Percentiles rank a stretch among this genome's conserved stretches.
Evolutionary conservation across 2,797 vertebrate genomes (phyloP).

Genomic region (Oryzias dopingdopingensis): DNA sequence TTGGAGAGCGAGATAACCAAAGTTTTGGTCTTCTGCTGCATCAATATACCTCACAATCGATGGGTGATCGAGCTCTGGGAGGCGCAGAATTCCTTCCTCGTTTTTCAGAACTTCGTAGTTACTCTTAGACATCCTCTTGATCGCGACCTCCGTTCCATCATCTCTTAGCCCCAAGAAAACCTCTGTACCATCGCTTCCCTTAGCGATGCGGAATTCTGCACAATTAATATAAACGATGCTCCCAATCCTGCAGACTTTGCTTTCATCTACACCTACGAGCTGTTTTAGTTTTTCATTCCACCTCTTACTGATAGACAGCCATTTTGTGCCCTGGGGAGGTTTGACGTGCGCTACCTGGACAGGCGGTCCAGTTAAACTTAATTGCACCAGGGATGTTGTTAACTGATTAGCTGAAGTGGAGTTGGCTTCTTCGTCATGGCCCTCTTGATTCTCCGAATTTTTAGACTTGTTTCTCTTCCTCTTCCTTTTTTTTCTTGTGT

Average conservation of each 20-base stretch:
- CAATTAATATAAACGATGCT: conserved; percentile 46
- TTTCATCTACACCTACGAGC: conserved; percentile 24
- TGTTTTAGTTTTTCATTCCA: conserved; percentile 54
- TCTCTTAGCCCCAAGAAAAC: conserved; percentile 67
- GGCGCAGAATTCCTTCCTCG: conserved; percentile 54
- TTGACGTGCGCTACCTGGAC: fast-evolving
- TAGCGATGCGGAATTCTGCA: conserved; percentile 56
- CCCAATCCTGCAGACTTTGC: conserved; percentile 15
- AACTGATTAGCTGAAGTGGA: not conserved
- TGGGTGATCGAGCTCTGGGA: conserved; percentile 46
- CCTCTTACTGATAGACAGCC: conserved; percentile 37
- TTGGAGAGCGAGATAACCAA: conserved; percentile 72
- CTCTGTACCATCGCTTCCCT: conserved; percentile 66
- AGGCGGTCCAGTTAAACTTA: not conserved
- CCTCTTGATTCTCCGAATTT: conserved; percentile 1
- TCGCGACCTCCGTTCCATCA: conserved; percentile 71
- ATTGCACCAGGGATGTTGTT: conserved; percentile 1
- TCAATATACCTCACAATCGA: conserved; percentile 69
- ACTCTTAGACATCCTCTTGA: conserved; percentile 61
- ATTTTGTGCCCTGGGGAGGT: conserved; percentile 4
- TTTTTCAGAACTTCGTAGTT: conserved; percentile 61
- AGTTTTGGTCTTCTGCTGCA: conserved; percentile 56
- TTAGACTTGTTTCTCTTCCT: conserved; percentile 20
- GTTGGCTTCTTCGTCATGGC: not conserved
- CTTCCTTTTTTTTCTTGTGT: conserved; percentile 25